Evolutionary conservation across 1,140 invertebrate genomes (phyloP), one percentile per base, ranked within the genome.

Genomic region (Calliopsis andreniformis): DNA sequence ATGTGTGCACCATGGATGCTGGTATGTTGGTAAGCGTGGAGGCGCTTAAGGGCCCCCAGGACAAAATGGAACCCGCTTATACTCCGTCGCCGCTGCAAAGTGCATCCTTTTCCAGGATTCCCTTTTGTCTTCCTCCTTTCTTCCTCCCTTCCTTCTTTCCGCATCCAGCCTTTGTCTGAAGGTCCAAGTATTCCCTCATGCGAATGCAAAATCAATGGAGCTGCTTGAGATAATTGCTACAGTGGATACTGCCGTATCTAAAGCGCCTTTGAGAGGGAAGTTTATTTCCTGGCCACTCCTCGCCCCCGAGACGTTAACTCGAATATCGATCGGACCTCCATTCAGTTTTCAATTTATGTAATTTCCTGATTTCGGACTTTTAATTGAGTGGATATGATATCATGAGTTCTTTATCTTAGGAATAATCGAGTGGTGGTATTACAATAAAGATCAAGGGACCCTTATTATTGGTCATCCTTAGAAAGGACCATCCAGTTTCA

Each of bases 31-130:
- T 85, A 67, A 82, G 43, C 80, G 82, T 62, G 56, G 83, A 87
- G 82, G 82, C 86, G 89, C 87, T 87, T 89, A 88, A 89, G 87
- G 86, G 88, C 82, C 89, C 89, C 88, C 86, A 90, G 88, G 89
- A 91, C 90, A 91, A 91, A 91, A 91, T 91, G 90, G 90, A 88
- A 89, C 88, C 86, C 85, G 89, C 87, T 90, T 89, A 88, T 89
- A 89, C 87, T 88, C 83, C 86, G 87, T 86, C 82, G 84, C 69
- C 82, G 82, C 87, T 87, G 88, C 86, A 84, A 89, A 89, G 83
- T 89, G 86, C 89, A 89, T 90, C 84, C 84, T 89, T 89, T 88
- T 86, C 80, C 85, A 82, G 70, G 67, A 75, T 82, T 80, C 87
- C 78, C 71, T 79, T 64, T 70, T 71, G n/a, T n/a, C 80, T 51